A percentile compares a stretch with the other conserved stretches of the same genome.
These are phyloP conservation scores for Luscinia megarhynchos DNA, from an alignment of 2,797 vertebrate genomes.

Conservation along the genomic window DNA sequence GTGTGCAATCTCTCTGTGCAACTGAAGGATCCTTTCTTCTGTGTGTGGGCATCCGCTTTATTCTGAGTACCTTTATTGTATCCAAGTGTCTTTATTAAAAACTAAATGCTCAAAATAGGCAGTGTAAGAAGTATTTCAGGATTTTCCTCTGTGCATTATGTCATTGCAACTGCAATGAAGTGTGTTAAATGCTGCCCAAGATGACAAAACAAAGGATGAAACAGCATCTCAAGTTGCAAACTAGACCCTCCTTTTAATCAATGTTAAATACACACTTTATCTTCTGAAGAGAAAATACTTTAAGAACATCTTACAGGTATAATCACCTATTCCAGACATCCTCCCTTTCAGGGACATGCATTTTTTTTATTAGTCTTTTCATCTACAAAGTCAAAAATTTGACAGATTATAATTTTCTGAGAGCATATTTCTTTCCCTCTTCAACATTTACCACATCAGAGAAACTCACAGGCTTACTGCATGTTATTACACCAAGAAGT, in stretches of 20 bases:
- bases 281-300: background rate
- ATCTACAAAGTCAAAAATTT: background rate
- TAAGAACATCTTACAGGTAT: conserved; percentile 1
- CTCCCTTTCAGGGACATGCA: background rate
- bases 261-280: background rate
- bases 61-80: background rate
- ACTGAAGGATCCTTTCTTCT: background rate
- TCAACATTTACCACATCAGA: background rate
- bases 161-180: background rate
- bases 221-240: background rate
- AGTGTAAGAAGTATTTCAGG: background rate
- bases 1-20: background rate
- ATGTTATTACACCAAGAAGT: background rate
- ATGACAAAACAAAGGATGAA: background rate
- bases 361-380: background rate
- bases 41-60: background rate
- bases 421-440: background rate
- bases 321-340: background rate
- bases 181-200: background rate
- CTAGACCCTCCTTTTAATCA: background rate
- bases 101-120: background rate
- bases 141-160: background rate
- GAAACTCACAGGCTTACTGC: background rate
- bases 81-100: background rate
- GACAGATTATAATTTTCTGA: background rate